A percentile compares a stretch with the other conserved stretches of the same genome.
These are phyloP conservation scores for Corythornis madagascariensis DNA, from an alignment of 2,113 vertebrate genomes.

Conservation along the genomic window DNA sequence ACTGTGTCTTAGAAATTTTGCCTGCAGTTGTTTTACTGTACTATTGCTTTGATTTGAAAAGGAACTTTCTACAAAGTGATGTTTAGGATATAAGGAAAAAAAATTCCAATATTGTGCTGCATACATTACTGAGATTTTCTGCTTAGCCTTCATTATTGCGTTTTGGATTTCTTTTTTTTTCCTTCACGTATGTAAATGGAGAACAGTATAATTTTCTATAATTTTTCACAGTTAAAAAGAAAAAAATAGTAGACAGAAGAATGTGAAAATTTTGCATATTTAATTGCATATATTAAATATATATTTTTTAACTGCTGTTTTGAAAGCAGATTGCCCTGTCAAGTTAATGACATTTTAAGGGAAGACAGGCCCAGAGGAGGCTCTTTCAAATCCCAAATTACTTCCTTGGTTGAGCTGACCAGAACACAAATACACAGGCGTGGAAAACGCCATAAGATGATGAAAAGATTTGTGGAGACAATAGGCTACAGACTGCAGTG, in stretches of 20 bases:
- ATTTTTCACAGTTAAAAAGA: constrained; percentile 35
- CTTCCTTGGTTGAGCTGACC: constrained; percentile 13
- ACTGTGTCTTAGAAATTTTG: constrained; percentile 49
- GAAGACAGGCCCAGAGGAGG: neutral
- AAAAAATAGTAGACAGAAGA: constrained; percentile 20
- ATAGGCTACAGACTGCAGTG: neutral
- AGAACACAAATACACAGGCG: neutral
- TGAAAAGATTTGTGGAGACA: neutral
- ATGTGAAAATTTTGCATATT: neutral
- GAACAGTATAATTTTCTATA: neutral
- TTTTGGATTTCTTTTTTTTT: constrained; percentile 1
- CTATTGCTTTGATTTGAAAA: constrained; percentile 56
- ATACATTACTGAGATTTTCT: constrained; percentile 15
- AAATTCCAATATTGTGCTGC: neutral
- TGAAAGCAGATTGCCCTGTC: neutral
- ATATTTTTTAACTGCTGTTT: neutral
- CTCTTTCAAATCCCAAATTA: neutral
- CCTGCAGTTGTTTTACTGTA: constrained; percentile 68
- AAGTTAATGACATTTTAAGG: neutral
- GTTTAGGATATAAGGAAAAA: constrained; percentile 32
- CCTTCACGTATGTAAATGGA: neutral
- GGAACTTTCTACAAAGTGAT: constrained; percentile 37
- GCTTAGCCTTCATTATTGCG: constrained; percentile 20
- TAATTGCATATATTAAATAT: neutral
- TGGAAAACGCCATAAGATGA: constrained; percentile 18